A percentile compares a stretch with the other conserved stretches of the same genome.
Conservation (phyloP, 2,888 invertebrate genomes). For the Stenurella melanura region DNA sequence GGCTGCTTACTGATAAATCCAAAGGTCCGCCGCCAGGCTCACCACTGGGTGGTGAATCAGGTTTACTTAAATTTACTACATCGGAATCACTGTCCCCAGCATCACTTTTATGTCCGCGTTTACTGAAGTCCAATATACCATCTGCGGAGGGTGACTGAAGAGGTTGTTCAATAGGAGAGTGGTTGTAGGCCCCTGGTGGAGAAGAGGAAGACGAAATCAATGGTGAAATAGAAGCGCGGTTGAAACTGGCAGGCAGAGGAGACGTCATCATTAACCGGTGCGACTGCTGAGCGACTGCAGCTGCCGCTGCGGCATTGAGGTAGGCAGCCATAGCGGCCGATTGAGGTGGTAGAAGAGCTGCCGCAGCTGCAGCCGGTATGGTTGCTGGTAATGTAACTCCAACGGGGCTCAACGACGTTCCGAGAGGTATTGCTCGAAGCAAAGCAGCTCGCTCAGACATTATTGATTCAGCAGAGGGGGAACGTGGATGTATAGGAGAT, state of each 20-base stretch:
- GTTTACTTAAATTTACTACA: slow-evolving; percentile 83
- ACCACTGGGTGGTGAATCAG: slow-evolving; percentile 75
- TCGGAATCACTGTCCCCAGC: slow-evolving; percentile 78
- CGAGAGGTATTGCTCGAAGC: slow-evolving; percentile 74
- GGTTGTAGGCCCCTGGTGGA: slow-evolving; percentile 68
- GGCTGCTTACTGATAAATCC: slow-evolving; percentile 86
- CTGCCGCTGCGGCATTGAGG: slow-evolving; percentile 80
- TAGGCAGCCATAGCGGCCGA: slow-evolving; percentile 90
- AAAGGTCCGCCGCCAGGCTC: slow-evolving; percentile 82
- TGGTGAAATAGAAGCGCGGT: slow-evolving; percentile 79
- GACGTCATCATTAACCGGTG: slow-evolving; percentile 84
- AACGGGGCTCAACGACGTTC: slow-evolving; percentile 80
- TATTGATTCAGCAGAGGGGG: slow-evolving; percentile 86
- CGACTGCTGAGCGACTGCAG: slow-evolving; percentile 81
- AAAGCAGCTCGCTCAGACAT: slow-evolving; percentile 79
- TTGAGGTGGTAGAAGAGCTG: slow-evolving; percentile 83
- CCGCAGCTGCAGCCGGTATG: slow-evolving; percentile 79
- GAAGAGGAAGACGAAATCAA: slow-evolving; percentile 82
- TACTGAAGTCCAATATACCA: slow-evolving; percentile 88
- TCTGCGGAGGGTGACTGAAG: slow-evolving; percentile 78
- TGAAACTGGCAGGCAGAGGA: slow-evolving; percentile 73
- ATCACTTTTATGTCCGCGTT: slow-evolving; percentile 72
- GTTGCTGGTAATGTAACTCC: slow-evolving; percentile 81
- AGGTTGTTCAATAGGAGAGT: slow-evolving; percentile 72
- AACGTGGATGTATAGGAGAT: slow-evolving; percentile 78